phyloP scores from a whole-genome alignment of 2,113 vertebrate species.

The Baryphthengus martii region DNA sequence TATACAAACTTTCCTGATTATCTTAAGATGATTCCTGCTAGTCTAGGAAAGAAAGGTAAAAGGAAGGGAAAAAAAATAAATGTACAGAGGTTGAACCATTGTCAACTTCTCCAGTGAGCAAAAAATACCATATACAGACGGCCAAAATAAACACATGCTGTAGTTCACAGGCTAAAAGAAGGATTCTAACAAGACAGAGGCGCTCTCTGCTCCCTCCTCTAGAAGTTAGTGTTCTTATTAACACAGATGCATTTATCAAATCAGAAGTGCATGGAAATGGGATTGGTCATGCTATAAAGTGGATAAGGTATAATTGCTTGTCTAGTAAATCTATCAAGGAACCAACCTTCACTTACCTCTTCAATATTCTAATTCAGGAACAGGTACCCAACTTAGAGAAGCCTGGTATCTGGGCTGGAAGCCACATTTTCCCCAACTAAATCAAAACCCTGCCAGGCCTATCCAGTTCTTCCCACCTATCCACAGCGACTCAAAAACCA shows the following conservation, averaged over 20 bases:
- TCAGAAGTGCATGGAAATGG: not conserved
- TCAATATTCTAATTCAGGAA: not conserved
- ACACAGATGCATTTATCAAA: not conserved
- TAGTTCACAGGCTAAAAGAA: not conserved
- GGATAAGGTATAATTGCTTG: not conserved
- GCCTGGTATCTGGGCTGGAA: not conserved
- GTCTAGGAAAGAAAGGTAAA: not conserved
- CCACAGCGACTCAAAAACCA: not conserved
- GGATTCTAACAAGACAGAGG: not conserved
- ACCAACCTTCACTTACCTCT: not conserved
- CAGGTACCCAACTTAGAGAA: not conserved
- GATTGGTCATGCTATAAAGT: fast-evolving
- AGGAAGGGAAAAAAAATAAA: not conserved
- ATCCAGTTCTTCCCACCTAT: not conserved
- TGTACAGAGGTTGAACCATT: not conserved
- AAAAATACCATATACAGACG: not conserved
- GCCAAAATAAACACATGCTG: not conserved
- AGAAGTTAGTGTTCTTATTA: not conserved
- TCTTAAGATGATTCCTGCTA: not conserved
- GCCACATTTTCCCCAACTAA: not conserved
- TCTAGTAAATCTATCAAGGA: not conserved
- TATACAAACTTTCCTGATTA: not conserved
- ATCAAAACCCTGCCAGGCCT: not conserved
- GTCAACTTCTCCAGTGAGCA: not conserved
- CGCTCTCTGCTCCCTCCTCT: not conserved